phyloP scores from a whole-genome alignment of 1,140 invertebrate genomes.

The Penaeus chinensis region DNA sequence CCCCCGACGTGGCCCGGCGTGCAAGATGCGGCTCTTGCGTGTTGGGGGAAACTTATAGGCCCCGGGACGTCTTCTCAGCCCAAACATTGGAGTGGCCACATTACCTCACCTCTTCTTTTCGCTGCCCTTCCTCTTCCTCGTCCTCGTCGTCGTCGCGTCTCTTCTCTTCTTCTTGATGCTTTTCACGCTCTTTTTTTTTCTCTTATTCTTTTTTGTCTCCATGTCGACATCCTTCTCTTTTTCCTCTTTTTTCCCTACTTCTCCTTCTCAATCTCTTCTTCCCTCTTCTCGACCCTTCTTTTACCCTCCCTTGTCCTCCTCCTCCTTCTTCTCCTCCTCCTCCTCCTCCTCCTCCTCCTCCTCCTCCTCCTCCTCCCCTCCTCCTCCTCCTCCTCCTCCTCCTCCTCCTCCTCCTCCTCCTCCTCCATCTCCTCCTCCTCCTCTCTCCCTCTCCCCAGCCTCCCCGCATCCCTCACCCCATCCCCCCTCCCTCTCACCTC shows the following conservation, averaged over 20 bases:
- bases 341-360: too few species aligned
- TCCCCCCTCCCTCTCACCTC: not conserved
- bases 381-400: too few species aligned
- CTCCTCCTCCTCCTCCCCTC: too few species aligned
- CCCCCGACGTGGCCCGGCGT: too few species aligned
- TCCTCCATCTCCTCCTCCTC: not conserved
- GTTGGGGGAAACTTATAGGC: constrained; percentile 10
- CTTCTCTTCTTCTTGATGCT: too few species aligned
- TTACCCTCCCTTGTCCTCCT: not conserved
- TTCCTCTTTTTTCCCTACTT: too few species aligned
- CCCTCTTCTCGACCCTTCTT: not conserved
- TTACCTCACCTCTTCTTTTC: too few species aligned
- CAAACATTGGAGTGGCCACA: not conserved
- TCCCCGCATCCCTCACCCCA: not conserved
- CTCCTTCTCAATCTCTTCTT: too few species aligned
- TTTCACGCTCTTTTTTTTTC: too few species aligned
- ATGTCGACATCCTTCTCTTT: too few species aligned
- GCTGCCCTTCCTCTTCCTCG: too few species aligned
- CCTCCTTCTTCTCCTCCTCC: not conserved
- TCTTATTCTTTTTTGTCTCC: not conserved
- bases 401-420: not conserved
- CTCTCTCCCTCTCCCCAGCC: not conserved
- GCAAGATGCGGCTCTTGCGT: not conserved
- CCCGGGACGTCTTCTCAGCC: not conserved
- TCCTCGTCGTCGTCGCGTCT: too few species aligned